A percentile compares a stretch with the other conserved stretches of the same genome.
Conservation (phyloP, 2,113 vertebrate species). For the Anguilla japonica region DNA sequence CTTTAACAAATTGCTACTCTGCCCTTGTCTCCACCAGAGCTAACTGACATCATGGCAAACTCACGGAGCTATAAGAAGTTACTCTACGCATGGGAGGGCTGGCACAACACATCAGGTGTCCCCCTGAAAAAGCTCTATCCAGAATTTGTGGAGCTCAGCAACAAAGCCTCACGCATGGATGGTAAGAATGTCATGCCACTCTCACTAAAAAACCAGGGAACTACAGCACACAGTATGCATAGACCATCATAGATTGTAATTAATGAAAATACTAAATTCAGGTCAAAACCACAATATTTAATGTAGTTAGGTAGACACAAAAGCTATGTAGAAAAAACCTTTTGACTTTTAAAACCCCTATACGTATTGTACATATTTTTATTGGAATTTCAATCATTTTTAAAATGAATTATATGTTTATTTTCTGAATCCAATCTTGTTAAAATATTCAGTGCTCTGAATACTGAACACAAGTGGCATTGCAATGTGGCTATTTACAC, state of each 20-base stretch:
- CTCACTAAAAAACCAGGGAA: not conserved
- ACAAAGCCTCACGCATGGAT: slow-evolving; percentile 75
- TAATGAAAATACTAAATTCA: not conserved
- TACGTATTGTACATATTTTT: too few relatives aligned
- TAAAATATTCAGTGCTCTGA: too few relatives aligned
- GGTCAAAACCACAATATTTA: not conserved
- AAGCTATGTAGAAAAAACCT: not conserved
- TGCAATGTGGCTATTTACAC: too few relatives aligned
- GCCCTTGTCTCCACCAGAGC: slow-evolving; percentile 68
- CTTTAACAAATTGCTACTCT: not conserved
- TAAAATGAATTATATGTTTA: too few relatives aligned
- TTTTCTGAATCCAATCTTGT: too few relatives aligned
- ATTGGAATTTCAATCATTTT: too few relatives aligned
- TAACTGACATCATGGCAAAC: slow-evolving; percentile 81
- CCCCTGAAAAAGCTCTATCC: slow-evolving; percentile 74
- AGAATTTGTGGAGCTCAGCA: slow-evolving; percentile 84
- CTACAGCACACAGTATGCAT: not conserved
- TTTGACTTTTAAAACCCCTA: too few relatives aligned
- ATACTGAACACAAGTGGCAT: too few relatives aligned
- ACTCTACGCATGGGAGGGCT: slow-evolving; percentile 90
- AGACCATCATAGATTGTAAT: not conserved
- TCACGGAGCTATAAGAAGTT: slow-evolving; percentile 86
- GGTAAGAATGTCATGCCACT: slow-evolving; percentile 65
- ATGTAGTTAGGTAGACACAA: not conserved
- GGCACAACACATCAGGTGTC: slow-evolving; percentile 82